A percentile compares a stretch with the other conserved stretches of the same genome.
phyloP scores from a whole-genome alignment of 2,113 vertebrate species.

The Eulacestoma nigropectus region DNA sequence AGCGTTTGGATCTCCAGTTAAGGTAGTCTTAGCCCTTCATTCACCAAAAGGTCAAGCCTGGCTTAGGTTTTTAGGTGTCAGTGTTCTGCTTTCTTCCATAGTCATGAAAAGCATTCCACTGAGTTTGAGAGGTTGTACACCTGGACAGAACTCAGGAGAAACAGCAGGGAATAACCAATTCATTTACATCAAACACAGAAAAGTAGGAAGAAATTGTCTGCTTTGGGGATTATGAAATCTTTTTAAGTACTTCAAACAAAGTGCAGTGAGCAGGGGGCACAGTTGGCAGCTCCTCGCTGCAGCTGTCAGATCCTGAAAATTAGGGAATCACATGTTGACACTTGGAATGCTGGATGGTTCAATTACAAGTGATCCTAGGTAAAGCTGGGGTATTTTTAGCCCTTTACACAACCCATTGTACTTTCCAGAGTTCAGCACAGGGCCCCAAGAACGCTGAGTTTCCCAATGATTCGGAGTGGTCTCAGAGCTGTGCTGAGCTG shows the following conservation, averaged over 20 bases:
- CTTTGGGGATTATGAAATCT: slow-evolving; percentile 33
- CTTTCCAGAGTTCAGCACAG: slow-evolving; percentile 57
- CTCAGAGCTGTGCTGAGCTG: neutral
- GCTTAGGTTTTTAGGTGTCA: neutral
- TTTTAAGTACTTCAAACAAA: slow-evolving; percentile 63
- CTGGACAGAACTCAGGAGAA: neutral
- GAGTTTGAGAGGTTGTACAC: slow-evolving; percentile 12
- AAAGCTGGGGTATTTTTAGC: slow-evolving; percentile 75
- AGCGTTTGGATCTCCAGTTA: neutral
- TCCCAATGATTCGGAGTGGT: neutral
- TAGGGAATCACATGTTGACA: slow-evolving; percentile 69
- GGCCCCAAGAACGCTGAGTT: slow-evolving; percentile 4
- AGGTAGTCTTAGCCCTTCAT: slow-evolving; percentile 1
- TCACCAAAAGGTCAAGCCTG: slow-evolving; percentile 31
- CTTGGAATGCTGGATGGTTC: slow-evolving; percentile 70
- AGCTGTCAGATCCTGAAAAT: slow-evolving; percentile 72
- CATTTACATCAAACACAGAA: slow-evolving; percentile 2
- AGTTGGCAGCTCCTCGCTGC: slow-evolving; percentile 64
- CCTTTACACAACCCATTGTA: slow-evolving; percentile 60
- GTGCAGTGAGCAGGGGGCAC: slow-evolving; percentile 42
- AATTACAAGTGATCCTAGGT: slow-evolving; percentile 68
- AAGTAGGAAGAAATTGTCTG: slow-evolving; percentile 37
- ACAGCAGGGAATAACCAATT: slow-evolving; percentile 19
- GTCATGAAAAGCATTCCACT: neutral
- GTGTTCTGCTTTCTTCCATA: neutral